phyloP scores from a whole-genome alignment of 2,797 vertebrate genomes.

The Poecilia wingei region DNA sequence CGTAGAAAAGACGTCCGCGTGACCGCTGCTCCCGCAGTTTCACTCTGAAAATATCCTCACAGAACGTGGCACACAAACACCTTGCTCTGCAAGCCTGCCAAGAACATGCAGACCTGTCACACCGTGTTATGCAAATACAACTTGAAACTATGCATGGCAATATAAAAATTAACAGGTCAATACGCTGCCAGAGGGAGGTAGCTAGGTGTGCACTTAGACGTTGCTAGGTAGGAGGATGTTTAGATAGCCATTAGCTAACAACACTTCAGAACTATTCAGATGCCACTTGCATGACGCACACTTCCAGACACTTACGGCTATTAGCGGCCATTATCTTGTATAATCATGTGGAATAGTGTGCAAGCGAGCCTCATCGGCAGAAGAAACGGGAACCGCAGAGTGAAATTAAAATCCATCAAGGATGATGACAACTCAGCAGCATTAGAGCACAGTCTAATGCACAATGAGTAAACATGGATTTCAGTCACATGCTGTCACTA shows the following conservation, averaged over 20 bases:
- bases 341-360: constrained; percentile 66
- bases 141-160: constrained; percentile 51
- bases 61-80: constrained; percentile 30
- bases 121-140: constrained; percentile 59
- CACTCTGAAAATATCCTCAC: constrained; percentile 30
- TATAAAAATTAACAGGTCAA: constrained; percentile 65
- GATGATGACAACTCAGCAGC: constrained; percentile 45
- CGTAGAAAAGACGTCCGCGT: constrained; percentile 16
- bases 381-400: constrained; percentile 22
- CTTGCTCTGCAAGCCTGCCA: constrained; percentile 57
- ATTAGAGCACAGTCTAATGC: constrained; percentile 11
- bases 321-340: constrained; percentile 67
- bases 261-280: constrained; percentile 66
- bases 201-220: constrained; percentile 63
- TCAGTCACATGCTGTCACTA: constrained; percentile 2
- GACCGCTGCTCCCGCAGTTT: constrained; percentile 3
- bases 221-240: constrained; percentile 52
- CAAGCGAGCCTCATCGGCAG: constrained; percentile 41
- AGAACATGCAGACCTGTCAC: constrained; percentile 60
- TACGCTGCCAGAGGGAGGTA: constrained; percentile 44
- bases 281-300: constrained; percentile 56
- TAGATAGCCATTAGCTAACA: constrained; percentile 63
- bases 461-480: not conserved
- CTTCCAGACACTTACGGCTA: constrained; percentile 59
- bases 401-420: constrained; percentile 49